phyloP scores from a whole-genome alignment of 1,140 invertebrate species.

The Bombus fervidus region DNA sequence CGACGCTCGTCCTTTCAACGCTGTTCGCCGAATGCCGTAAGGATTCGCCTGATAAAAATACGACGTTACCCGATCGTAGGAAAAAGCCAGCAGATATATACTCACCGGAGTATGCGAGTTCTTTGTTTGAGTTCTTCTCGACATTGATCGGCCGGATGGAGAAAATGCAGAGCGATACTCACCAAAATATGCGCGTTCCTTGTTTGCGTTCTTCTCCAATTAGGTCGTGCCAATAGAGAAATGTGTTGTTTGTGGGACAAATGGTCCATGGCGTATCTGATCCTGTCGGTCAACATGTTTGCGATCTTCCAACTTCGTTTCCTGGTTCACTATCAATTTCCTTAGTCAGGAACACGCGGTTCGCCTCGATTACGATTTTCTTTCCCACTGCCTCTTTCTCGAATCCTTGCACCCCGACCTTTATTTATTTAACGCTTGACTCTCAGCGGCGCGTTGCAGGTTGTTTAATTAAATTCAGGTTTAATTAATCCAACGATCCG shows the following conservation, averaged over 20 bases:
- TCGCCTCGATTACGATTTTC: background rate
- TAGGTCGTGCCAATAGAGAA: slow-evolving; percentile 70
- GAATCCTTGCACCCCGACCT: background rate
- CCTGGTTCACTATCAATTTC: background rate
- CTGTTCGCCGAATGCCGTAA: slow-evolving; percentile 58
- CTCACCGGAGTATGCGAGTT: no score
- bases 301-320: background rate
- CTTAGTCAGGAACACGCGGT: background rate
- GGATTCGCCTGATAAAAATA: slow-evolving; percentile 64
- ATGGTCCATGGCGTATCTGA: slow-evolving; percentile 77
- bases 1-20: slow-evolving; percentile 65
- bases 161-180: slow-evolving; percentile 17
- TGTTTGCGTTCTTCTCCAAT: slow-evolving; percentile 71
- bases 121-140: no score
- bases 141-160: no score
- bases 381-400: background rate
- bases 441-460: background rate
- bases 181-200: slow-evolving; percentile 66
- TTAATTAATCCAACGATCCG: slow-evolving; percentile 28
- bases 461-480: slow-evolving; percentile 26
- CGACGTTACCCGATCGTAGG: no score
- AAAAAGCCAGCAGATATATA: no score
- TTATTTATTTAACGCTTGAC: background rate
- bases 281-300: slow-evolving; percentile 70
- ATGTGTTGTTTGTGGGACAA: slow-evolving; percentile 69